A percentile compares a stretch with the other conserved stretches of the same genome.
Evolutionary conservation across 2,797 vertebrate species (phyloP).

Genomic region (Muscicapa striata): DNA sequence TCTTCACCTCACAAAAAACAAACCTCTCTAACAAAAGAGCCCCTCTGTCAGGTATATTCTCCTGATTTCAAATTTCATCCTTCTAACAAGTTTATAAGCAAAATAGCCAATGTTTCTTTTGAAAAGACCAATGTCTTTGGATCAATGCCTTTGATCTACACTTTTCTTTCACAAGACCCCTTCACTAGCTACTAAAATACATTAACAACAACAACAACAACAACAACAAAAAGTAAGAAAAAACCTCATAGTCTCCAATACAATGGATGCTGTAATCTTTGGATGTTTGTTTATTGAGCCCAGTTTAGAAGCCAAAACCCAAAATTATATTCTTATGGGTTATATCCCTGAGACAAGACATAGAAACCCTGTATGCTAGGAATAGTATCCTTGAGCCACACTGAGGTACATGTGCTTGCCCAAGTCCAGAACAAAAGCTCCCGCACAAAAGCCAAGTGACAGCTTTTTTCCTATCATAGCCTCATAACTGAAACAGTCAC

Average conservation of each 20-base stretch:
- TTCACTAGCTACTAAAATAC: neutral
- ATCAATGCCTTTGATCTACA: neutral
- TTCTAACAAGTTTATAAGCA: neutral
- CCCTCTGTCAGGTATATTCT: neutral
- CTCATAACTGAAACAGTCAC: neutral
- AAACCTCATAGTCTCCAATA: neutral
- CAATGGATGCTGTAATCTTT: neutral
- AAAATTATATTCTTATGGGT: neutral
- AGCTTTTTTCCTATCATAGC: neutral
- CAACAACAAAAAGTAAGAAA: neutral
- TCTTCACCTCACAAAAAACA: neutral
- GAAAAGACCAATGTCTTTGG: neutral
- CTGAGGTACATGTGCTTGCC: rapidly evolving
- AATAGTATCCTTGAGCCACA: neutral
- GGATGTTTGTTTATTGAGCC: neutral
- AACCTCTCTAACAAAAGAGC: neutral
- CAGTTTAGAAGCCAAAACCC: neutral
- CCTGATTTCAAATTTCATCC: neutral
- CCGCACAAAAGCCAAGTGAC: neutral
- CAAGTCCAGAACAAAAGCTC: neutral
- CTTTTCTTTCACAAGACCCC: neutral
- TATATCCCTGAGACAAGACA: neutral
- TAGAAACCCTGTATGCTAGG: neutral
- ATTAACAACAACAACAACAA: neutral
- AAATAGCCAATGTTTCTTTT: neutral